A percentile compares a stretch with the other conserved stretches of the same genome.
phyloP scores from a whole-genome alignment of 35 echinoderm and acorn worm genomes.

The Ptychodera flava region DNA sequence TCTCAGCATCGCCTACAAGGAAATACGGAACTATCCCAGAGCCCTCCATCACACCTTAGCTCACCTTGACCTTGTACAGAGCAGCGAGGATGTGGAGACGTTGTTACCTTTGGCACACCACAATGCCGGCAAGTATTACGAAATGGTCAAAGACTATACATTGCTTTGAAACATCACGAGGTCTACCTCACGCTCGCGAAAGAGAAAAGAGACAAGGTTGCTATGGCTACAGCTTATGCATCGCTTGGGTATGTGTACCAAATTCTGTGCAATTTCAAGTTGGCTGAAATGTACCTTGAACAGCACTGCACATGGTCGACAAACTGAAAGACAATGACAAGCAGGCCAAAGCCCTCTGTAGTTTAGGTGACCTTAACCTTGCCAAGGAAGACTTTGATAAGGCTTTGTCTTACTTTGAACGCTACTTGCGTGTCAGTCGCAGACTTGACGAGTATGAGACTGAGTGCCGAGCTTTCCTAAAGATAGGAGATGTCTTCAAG shows the following conservation, averaged over 20 bases:
- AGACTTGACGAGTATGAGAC: conserved; percentile 96
- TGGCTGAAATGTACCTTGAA: conserved; percentile 81
- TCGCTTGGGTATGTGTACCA: conserved; percentile 73
- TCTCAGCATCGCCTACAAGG: conserved; percentile 53
- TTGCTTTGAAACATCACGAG: conserved; percentile 72
- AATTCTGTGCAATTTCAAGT: conserved; percentile 41
- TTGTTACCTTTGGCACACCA: conserved; percentile 49
- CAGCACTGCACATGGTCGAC: conserved; percentile 69
- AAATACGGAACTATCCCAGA: conserved; percentile 39
- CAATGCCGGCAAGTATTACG: conserved; percentile 48
- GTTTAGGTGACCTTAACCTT: conserved; percentile 54
- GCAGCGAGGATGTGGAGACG: conserved; percentile 25
- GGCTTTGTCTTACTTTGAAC: conserved; percentile 58
- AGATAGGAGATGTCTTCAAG: conserved; percentile 58
- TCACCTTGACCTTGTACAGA: conserved; percentile 18
- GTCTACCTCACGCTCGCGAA: conserved; percentile 55
- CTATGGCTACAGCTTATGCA: conserved; percentile 79
- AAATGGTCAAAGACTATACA: conserved; percentile 46
- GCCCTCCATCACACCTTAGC: conserved; percentile 53
- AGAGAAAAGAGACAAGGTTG: conserved; percentile 42
- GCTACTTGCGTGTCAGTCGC: conserved; percentile 56
- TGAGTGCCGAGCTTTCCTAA: conserved; percentile 59
- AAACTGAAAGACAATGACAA: conserved; percentile 55
- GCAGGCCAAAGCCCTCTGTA: conserved; percentile 62
- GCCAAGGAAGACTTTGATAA: conserved; percentile 35